phyloP scores from a whole-genome alignment of 2,888 invertebrate genomes.

The Drepanosiphum platanoidis region DNA sequence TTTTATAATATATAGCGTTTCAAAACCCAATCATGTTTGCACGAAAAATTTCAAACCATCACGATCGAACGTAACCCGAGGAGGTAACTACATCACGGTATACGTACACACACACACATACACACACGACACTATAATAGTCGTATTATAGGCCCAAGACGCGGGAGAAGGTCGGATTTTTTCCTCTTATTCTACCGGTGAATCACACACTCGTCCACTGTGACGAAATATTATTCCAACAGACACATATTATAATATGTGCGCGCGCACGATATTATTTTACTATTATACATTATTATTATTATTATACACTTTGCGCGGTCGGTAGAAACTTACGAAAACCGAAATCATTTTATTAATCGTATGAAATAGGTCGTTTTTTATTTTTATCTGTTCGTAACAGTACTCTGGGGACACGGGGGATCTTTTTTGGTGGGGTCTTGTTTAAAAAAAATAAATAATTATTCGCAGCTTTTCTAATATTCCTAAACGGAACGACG shows the following conservation, averaged over 20 bases:
- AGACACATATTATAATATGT: no score
- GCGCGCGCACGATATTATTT: no score
- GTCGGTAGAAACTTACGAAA: background rate
- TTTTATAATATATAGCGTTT: background rate
- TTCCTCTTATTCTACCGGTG: background rate
- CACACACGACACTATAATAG: no score
- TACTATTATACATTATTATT: background rate
- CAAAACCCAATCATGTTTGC: constrained; percentile 32
- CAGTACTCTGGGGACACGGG: no score
- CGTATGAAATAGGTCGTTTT: no score
- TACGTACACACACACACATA: background rate
- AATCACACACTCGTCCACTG: background rate
- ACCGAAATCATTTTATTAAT: background rate
- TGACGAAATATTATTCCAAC: background rate
- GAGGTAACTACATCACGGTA: constrained; percentile 1
- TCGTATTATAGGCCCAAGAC: background rate
- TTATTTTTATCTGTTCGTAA: no score
- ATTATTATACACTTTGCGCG: background rate
- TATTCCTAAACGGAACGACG: no score
- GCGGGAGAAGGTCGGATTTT: background rate
- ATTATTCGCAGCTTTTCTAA: no score
- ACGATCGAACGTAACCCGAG: constrained; percentile 39
- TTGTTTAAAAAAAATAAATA: no score
- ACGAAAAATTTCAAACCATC: constrained; percentile 45
- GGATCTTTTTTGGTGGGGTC: no score